These are phyloP conservation scores for Gasterosteus aculeatus DNA, from an alignment of 2,113 vertebrate species.

Conservation along the genomic window DNA sequence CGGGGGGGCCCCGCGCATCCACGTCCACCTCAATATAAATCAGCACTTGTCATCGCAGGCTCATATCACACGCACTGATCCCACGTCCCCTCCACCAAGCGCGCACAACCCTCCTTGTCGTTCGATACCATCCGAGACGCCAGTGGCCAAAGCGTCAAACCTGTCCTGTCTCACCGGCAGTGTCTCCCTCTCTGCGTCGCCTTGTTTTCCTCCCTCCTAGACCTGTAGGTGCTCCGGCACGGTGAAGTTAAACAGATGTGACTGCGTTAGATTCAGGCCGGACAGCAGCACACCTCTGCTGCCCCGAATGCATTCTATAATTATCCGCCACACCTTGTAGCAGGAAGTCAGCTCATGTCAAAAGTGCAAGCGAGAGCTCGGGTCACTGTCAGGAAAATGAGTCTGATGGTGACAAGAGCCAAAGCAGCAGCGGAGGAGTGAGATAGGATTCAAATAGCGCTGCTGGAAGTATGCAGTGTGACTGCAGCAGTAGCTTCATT, in stretches of 20 bases:
- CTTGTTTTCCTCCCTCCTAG: constrained; percentile 60
- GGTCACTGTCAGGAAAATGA: constrained; percentile 74
- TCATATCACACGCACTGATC: constrained; percentile 81
- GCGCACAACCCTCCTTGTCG: constrained; percentile 46
- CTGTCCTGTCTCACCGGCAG: constrained; percentile 65
- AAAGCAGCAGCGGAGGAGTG: constrained; percentile 48
- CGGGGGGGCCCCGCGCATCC: constrained; percentile 77
- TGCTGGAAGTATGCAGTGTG: constrained; percentile 12
- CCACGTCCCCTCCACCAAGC: constrained; percentile 59
- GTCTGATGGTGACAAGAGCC: constrained; percentile 60
- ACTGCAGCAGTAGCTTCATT: background rate
- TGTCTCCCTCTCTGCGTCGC: constrained; percentile 49
- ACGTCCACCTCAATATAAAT: constrained; percentile 80
- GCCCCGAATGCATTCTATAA: constrained; percentile 79
- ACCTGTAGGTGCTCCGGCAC: constrained; percentile 67
- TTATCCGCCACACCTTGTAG: constrained; percentile 80
- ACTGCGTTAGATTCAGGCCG: constrained; percentile 80
- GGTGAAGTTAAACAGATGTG: constrained; percentile 81
- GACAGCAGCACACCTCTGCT: constrained; percentile 76
- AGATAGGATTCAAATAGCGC: constrained; percentile 46
- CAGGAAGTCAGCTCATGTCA: constrained; percentile 75
- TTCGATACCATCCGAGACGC: constrained; percentile 64
- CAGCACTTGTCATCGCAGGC: constrained; percentile 82
- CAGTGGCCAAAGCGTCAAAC: constrained; percentile 74
- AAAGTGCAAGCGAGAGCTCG: constrained; percentile 77